phyloP scores from a whole-genome alignment of 2,797 vertebrate species.

The Sebastes wilsoni region DNA sequence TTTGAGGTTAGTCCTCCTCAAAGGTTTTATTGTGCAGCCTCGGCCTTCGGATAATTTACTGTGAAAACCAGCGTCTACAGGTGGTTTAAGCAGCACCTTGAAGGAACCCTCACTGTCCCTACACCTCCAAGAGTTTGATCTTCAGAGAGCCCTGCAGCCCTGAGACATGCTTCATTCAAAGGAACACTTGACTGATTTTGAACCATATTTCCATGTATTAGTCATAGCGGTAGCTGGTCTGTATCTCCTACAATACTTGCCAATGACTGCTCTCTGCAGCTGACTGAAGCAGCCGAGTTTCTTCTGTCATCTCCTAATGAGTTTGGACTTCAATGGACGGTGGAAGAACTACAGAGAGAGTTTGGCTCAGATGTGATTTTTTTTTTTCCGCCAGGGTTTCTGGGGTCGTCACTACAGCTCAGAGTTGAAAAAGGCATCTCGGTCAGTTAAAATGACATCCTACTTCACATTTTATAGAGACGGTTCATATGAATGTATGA shows the following conservation, averaged over 20 bases:
- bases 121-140: conserved; percentile 14
- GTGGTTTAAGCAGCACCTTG: not conserved
- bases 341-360: conserved; percentile 13
- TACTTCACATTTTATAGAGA: conserved; percentile 12
- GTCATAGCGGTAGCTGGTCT: conserved; percentile 30
- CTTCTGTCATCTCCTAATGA: conserved; percentile 30
- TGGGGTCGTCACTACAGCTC: conserved; percentile 2
- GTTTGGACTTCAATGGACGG: conserved; percentile 34
- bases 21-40: not conserved
- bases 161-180: conserved; percentile 33
- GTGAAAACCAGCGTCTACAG: conserved; percentile 6
- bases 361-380: conserved; percentile 15
- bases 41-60: not conserved
- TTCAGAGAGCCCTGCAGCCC: not conserved
- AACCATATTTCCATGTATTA: conserved; percentile 31
- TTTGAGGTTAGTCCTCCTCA: not conserved
- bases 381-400: not conserved
- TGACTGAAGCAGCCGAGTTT: conserved; percentile 15
- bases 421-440: conserved; percentile 10
- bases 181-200: conserved; percentile 42
- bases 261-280: conserved; percentile 4
- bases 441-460: not conserved
- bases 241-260: conserved; percentile 15
- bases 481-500: not conserved
- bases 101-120: not conserved